Conservation (phyloP, 2,888 invertebrate species). For the Lithodes maja region DNA sequence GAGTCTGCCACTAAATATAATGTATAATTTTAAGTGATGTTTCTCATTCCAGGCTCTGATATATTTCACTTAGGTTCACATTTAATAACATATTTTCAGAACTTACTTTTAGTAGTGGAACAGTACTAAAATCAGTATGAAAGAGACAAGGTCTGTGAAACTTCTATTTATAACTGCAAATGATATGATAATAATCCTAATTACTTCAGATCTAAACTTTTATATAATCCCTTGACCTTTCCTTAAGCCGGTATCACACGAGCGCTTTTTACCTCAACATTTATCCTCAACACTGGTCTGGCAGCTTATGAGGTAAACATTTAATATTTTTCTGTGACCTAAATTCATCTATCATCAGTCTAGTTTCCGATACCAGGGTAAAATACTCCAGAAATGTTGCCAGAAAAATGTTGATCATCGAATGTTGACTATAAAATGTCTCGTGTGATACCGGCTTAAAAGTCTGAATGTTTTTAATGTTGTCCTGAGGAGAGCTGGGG, state of each 20-base stretch:
- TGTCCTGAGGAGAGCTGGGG: slow-evolving; percentile 66
- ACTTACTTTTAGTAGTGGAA: background rate
- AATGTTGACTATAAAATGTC: no score
- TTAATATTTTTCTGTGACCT: no score
- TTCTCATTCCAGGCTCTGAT: slow-evolving; percentile 1
- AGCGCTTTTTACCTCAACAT: no score
- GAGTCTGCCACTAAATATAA: no score
- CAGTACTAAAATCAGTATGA: background rate
- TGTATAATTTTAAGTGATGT: background rate
- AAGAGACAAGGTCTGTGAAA: background rate
- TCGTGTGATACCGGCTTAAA: background rate
- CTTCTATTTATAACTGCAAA: background rate
- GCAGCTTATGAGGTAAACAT: no score
- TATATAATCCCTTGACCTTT: slow-evolving; percentile 43
- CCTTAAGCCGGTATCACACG: background rate
- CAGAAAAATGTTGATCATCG: no score
- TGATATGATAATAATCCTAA: background rate
- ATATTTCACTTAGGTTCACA: background rate
- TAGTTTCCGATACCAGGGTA: no score
- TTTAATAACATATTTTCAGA: background rate
- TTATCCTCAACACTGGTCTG: no score
- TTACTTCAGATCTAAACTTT: no score
- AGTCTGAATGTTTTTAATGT: slow-evolving; percentile 62
- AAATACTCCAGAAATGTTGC: no score
- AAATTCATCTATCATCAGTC: no score